phyloP scores from a whole-genome alignment of 1,140 invertebrate species.

The Centruroides sculpturatus region DNA sequence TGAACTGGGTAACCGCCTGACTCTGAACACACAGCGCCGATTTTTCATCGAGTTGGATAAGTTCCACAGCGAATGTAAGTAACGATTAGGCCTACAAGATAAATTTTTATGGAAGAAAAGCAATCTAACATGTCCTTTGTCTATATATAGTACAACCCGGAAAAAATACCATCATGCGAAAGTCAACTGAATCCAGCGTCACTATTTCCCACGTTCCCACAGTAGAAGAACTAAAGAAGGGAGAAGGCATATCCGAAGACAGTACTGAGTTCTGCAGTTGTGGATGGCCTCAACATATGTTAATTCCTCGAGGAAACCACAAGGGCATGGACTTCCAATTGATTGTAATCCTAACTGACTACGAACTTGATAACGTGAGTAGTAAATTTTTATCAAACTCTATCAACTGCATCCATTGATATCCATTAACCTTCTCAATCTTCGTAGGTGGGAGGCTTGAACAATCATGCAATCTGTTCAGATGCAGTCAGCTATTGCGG shows the following conservation, averaged over 20 bases:
- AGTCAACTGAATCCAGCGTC: conserved; percentile 48
- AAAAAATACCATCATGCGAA: conserved; percentile 42
- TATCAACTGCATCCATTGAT: not conserved
- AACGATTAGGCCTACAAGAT: not conserved
- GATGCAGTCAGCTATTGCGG: conserved; percentile 59
- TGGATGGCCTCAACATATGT: conserved; percentile 50
- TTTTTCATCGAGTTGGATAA: conserved; percentile 52
- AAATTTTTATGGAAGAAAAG: too few species aligned
- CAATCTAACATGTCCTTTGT: too few species aligned
- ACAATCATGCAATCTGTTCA: conserved; percentile 34
- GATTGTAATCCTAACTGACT: conserved; percentile 68
- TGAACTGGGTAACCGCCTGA: conserved; percentile 45
- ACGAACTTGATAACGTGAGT: conserved; percentile 42
- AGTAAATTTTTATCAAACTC: too few species aligned
- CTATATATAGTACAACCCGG: conserved; percentile 40
- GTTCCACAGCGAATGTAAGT: conserved; percentile 32
- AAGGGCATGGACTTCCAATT: conserved; percentile 51
- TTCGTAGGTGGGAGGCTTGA: conserved; percentile 2
- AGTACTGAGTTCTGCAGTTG: conserved; percentile 33
- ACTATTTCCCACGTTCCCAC: conserved; percentile 52
- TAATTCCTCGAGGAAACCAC: conserved; percentile 54
- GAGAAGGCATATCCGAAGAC: not conserved
- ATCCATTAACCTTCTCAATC: not conserved
- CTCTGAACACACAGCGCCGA: conserved; percentile 46
- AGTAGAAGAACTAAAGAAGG: conserved; percentile 34